Percentiles rank a stretch among this genome's conserved stretches.
These are phyloP conservation scores for Campoletis raptor DNA, from an alignment of 2,888 invertebrate species.

Conservation along the genomic window DNA sequence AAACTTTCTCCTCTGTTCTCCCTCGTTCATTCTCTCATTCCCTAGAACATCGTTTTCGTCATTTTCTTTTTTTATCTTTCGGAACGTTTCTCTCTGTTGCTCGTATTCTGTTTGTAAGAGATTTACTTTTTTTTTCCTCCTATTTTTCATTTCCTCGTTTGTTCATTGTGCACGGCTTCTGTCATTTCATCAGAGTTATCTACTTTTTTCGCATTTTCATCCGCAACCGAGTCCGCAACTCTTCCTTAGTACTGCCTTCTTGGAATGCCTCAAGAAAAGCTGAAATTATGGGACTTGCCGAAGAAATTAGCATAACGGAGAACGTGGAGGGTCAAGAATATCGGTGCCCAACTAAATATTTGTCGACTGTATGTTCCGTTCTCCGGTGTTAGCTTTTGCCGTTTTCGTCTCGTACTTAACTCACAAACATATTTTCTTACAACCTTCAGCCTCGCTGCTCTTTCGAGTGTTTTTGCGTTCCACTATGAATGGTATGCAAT, in stretches of 20 bases:
- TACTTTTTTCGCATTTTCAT: background rate
- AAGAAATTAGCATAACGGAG: constrained; percentile 59
- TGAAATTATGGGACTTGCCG: constrained; percentile 14
- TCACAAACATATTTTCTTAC: constrained; percentile 3
- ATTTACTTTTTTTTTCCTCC: background rate
- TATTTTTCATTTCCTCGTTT: constrained; percentile 17
- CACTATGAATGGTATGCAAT: constrained; percentile 15
- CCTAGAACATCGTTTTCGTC: constrained; percentile 5
- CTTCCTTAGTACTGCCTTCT: background rate
- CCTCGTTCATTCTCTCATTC: constrained; percentile 31
- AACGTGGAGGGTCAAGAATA: constrained; percentile 15
- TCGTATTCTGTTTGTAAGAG: background rate
- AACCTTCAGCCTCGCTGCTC: constrained; percentile 1
- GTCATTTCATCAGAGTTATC: constrained; percentile 14
- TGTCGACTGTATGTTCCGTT: constrained; percentile 3
- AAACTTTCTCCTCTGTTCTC: constrained; percentile 23
- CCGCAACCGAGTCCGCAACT: no score
- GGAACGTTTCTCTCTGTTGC: background rate
- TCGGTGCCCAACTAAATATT: constrained; percentile 47
- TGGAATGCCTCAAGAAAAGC: background rate
- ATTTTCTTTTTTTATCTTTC: constrained; percentile 20
- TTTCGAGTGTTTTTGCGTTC: background rate
- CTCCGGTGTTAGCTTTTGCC: constrained; percentile 4
- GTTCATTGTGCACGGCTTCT: constrained; percentile 5
- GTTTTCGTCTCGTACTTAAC: background rate